These are phyloP conservation scores for Apamea anceps DNA, from an alignment of 2,888 invertebrate genomes.

Conservation along the genomic window DNA sequence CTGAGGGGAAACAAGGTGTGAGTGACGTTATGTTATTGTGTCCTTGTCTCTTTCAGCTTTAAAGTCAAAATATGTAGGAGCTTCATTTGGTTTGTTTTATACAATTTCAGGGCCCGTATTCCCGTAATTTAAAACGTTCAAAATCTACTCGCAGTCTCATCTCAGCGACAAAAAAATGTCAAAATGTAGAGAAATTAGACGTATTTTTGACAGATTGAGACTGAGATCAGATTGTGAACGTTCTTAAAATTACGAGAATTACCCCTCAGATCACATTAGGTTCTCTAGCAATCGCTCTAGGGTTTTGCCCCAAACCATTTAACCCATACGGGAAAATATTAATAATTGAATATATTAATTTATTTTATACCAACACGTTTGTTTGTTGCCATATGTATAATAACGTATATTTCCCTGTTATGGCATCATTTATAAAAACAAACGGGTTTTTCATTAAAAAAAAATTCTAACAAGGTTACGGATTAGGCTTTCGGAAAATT, in stretches of 20 bases:
- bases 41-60: background rate
- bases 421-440: background rate
- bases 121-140: too few relatives aligned
- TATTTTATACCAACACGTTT: background rate
- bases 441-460: background rate
- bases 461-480: background rate
- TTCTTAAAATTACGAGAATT: too few relatives aligned
- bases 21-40: background rate
- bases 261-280: background rate
- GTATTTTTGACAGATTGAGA: too few relatives aligned
- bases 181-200: too few relatives aligned
- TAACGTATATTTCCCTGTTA: background rate
- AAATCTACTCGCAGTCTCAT: too few relatives aligned
- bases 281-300: background rate
- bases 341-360: background rate
- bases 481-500: constrained; percentile 22
- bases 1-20: background rate
- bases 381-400: background rate
- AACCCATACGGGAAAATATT: constrained; percentile 1
- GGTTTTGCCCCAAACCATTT: constrained; percentile 20
- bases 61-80: too few relatives aligned
- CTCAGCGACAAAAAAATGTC: too few relatives aligned
- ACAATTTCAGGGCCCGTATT: background rate
- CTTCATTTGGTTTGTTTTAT: background rate
- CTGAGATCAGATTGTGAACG: too few relatives aligned